Conservation (phyloP, 2,888 invertebrate species). For the Ernsta delagoae region DNA sequence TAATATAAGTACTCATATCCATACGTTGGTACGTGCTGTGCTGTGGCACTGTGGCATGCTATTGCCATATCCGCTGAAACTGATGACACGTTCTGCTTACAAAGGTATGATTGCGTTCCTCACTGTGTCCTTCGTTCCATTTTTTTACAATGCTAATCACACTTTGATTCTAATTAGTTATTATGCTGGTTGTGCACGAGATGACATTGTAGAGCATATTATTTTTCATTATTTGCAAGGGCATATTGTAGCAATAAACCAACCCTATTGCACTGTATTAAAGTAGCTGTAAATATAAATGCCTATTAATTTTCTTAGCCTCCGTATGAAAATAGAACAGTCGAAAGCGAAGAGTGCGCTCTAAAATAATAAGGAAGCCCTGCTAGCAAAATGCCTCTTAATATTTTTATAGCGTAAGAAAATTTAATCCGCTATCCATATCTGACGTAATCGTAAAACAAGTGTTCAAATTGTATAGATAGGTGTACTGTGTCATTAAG, state of each 20-base stretch:
- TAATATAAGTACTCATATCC: neutral
- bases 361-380: neutral
- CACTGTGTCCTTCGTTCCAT: constrained; percentile 22
- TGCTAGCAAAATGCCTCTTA: neutral
- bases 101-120: constrained; percentile 39
- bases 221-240: neutral
- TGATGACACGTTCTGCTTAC: constrained; percentile 49
- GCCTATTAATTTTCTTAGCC: neutral
- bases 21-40: constrained; percentile 39
- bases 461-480: no score
- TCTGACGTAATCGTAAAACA: neutral
- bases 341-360: neutral
- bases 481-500: neutral
- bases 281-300: no score
- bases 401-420: neutral
- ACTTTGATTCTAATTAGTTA: constrained; percentile 25
- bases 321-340: neutral
- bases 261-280: no score
- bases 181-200: constrained; percentile 7
- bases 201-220: neutral
- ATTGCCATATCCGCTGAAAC: constrained; percentile 49
- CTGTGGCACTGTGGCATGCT: constrained; percentile 24
- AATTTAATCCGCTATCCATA: neutral
- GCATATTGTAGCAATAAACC: neutral
- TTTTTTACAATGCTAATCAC: constrained; percentile 31